Conservation (phyloP, 2,797 vertebrate species). For the Eutrigla gurnardus region DNA sequence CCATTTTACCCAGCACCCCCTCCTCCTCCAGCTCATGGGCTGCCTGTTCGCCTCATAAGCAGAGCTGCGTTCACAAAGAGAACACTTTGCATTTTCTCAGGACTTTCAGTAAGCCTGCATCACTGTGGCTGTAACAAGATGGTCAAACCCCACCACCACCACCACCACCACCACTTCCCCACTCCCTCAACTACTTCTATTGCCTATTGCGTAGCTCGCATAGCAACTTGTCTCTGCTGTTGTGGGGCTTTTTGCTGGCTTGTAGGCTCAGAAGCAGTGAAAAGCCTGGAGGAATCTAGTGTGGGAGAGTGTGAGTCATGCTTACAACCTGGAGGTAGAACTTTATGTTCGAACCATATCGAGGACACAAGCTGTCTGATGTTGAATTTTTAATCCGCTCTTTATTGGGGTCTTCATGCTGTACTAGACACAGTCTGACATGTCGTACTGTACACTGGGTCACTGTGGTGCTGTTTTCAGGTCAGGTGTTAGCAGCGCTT, state of each 20-base stretch:
- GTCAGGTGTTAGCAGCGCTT: neutral
- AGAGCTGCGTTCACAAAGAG: slow-evolving; percentile 20
- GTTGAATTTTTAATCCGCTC: slow-evolving; percentile 65
- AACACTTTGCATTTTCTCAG: slow-evolving; percentile 51
- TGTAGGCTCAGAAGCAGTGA: slow-evolving; percentile 18
- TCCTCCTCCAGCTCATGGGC: slow-evolving; percentile 28
- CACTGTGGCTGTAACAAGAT: slow-evolving; percentile 57
- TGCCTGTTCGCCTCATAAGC: slow-evolving; percentile 51
- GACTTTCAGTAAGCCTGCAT: slow-evolving; percentile 66
- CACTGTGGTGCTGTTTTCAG: slow-evolving; percentile 12
- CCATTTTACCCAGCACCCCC: slow-evolving; percentile 38
- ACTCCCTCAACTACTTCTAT: neutral
- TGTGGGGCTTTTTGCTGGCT: slow-evolving; percentile 25
- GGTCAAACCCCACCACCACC: neutral
- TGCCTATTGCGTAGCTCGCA: neutral
- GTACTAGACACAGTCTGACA: slow-evolving; percentile 14
- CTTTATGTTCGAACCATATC: slow-evolving; percentile 68
- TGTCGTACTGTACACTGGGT: slow-evolving; percentile 3
- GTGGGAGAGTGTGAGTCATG: slow-evolving; percentile 51
- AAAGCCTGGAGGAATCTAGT: slow-evolving; percentile 38
- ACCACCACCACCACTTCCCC: no score
- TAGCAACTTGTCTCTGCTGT: slow-evolving; percentile 34
- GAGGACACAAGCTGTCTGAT: slow-evolving; percentile 62
- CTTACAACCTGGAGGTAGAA: slow-evolving; percentile 57
- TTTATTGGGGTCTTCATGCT: slow-evolving; percentile 43